Evolutionary conservation across 2,888 invertebrate species (phyloP), one percentile per base, ranked within the genome.

Genomic region (Palloptera scutellata): DNA sequence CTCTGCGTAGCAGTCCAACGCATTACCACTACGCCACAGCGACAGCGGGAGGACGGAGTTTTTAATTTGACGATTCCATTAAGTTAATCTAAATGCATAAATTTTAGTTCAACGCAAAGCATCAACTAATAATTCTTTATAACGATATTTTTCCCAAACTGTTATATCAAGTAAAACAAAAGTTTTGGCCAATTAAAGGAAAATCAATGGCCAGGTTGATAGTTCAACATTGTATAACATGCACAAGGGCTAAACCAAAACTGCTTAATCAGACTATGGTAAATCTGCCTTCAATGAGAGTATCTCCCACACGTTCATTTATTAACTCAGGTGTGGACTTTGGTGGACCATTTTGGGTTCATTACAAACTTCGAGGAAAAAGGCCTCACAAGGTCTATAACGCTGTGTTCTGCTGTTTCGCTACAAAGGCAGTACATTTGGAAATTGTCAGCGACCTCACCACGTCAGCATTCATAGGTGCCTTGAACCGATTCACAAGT

Each of bases 111-210:
- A 13, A 15, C 51, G 15, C 13, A 9, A 68, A 65, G 54, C 64
- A 71, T 45, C 70, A 69, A 12, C 67, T 70, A 19, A n/a, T 70
- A 40, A 51, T 69, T 19, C 69, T 68, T n/a, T n/a, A n/a, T n/a
- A n/a, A n/a, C n/a, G n/a, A n/a, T n/a, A n/a, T n/a, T n/a, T n/a
- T n/a, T n/a, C n/a, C n/a, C n/a, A n/a, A n/a, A n/a, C n/a, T n/a
- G n/a, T n/a, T n/a, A n/a, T n/a, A n/a, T n/a, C n/a, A n/a, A n/a
- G n/a, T n/a, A n/a, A n/a, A n/a, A n/a, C n/a, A n/a, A n/a, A n/a
- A n/a, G n/a, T n/a, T n/a, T n/a, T n/a, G n/a, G n/a, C n/a, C n/a
- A n/a, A n/a, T n/a, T n/a, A n/a, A n/a, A n/a, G n/a, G n/a, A n/a
- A n/a, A n/a, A n/a, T n/a, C n/a, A n/a, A n/a, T n/a, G n/a, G n/a